Evolutionary conservation across 2,113 vertebrate species (phyloP).

Genomic region (Antigone vipio): DNA sequence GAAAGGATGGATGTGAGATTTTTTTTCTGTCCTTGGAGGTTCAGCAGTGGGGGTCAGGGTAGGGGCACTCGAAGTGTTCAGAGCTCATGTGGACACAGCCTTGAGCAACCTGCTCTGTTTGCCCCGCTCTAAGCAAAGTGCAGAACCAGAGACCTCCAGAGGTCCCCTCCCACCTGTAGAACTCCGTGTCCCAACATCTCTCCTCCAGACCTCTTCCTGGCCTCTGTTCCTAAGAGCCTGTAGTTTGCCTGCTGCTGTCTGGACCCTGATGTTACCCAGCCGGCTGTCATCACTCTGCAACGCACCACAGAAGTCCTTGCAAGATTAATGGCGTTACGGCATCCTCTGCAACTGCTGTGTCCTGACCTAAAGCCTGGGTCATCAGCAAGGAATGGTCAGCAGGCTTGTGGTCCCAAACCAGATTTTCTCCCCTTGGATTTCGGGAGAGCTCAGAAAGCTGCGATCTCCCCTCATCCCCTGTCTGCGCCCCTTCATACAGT

Average conservation of each 20-base stretch:
- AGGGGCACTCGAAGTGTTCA: background rate
- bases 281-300: background rate
- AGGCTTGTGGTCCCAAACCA: background rate
- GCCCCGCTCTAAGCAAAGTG: background rate
- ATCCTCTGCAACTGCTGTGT: background rate
- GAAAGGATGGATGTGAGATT: background rate
- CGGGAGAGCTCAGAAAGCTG: background rate
- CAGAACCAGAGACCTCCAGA: background rate
- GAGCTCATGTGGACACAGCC: background rate
- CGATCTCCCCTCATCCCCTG: too few species aligned
- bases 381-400: background rate
- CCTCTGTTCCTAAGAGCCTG: too few species aligned
- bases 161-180: rapidly evolving
- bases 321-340: background rate
- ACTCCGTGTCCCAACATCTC: background rate
- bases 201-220: background rate
- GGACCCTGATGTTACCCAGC: background rate
- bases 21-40: background rate
- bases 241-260: rapidly evolving
- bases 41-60: background rate
- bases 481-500: background rate
- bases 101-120: background rate
- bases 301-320: background rate
- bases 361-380: background rate
- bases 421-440: background rate